Evolutionary conservation across 30 jellyfish, hydroid and myxozoan species (phyloP).

Genomic region (Pseudorhiza aurosa): DNA sequence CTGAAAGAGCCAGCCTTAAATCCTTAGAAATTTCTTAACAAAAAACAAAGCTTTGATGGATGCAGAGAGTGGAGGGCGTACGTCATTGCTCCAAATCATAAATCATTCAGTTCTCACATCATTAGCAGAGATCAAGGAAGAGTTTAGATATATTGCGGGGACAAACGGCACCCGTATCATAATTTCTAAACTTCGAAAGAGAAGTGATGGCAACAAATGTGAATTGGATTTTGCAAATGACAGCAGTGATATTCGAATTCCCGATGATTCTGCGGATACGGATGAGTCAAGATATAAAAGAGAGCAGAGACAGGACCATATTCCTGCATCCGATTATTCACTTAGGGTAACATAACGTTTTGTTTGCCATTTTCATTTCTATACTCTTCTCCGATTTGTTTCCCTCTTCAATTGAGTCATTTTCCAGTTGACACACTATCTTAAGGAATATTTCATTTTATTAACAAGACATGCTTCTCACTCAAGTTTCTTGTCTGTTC

Average conservation of each 20-base stretch:
- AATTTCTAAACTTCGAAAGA: constrained; percentile 69
- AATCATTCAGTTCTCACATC: constrained; percentile 70
- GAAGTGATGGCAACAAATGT: constrained; percentile 36
- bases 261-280: constrained; percentile 84
- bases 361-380: no score
- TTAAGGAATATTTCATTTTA: no score
- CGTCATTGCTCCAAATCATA: constrained; percentile 58
- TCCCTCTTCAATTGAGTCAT: no score
- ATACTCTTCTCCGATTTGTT: no score
- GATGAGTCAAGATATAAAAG: constrained; percentile 83
- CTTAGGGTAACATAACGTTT: constrained; percentile 89
- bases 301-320: constrained; percentile 95
- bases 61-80: constrained; percentile 55
- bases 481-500: no score
- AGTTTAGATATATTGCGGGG: constrained; percentile 60
- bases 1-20: no score
- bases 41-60: constrained; percentile 29
- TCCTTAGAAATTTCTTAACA: constrained; percentile 59
- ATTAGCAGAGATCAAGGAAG: constrained; percentile 65
- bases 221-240: constrained; percentile 86
- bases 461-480: no score
- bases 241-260: constrained; percentile 77
- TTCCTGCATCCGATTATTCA: constrained; percentile 97
- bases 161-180: constrained; percentile 87
- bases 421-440: no score